phyloP scores from a whole-genome alignment of 1,140 invertebrate genomes.

The Bombus breviceps region DNA sequence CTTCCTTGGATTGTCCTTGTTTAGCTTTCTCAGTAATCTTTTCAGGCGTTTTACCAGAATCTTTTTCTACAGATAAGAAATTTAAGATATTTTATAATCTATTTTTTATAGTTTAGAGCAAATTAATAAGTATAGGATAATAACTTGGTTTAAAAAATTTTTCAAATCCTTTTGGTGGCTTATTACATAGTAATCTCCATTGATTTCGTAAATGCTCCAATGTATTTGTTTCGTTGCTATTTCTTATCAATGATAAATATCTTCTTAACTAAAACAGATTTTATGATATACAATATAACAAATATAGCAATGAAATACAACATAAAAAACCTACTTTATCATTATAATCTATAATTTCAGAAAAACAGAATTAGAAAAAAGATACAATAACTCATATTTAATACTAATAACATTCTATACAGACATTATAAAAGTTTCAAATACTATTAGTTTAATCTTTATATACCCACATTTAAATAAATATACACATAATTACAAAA shows the following conservation, averaged over 20 bases:
- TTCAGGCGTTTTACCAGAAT: conserved; percentile 60
- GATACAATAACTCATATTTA: background rate
- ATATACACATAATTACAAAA: background rate
- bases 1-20: conserved; percentile 72
- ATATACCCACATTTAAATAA: background rate
- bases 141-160: conserved; percentile 90
- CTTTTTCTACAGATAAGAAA: conserved; percentile 34
- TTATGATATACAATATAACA: conserved; percentile 5
- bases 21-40: conserved; percentile 82
- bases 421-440: background rate
- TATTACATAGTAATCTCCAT: conserved; percentile 86
- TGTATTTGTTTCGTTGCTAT: conserved; percentile 64
- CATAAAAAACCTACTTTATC: background rate
- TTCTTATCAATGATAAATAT: conserved; percentile 71
- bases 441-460: background rate
- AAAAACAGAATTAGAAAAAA: background rate
- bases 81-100: background rate
- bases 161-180: conserved; percentile 95
- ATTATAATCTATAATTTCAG: background rate
- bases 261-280: conserved; percentile 68
- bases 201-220: conserved; percentile 82
- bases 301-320: background rate
- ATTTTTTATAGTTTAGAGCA: background rate
- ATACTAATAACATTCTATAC: background rate
- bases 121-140: conserved; percentile 15